Base-by-base conservation (phyloP, 2,113 vertebrate genomes). In the Fulmarus glacialis region DNA sequence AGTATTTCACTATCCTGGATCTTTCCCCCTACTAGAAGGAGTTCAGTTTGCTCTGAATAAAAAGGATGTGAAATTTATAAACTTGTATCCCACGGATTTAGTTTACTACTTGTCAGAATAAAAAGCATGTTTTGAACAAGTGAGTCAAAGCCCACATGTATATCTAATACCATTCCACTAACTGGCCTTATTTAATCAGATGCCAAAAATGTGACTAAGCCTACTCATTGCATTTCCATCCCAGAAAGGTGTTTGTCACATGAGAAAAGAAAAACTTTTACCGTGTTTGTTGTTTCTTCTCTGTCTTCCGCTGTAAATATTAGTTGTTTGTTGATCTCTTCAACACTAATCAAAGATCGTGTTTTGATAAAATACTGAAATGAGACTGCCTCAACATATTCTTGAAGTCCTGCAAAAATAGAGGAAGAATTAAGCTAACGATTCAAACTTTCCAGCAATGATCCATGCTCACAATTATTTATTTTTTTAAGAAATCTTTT, bases 301-400 rank as follows among this genome's bases (percentile, higher is more conserved):
- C 96, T 97, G 70, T 98, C 98, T 58, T 98, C 97, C 12, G 85
- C 98, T 95, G 98, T 97, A 98, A 99, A 99, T 91, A 99, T 97
- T 92, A 99, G 98, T 11, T 98, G 98, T 72, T 98, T 99, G 75
- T 99, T 99, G 97, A 99, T 99, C 96, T 99, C 99, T 90, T 99
- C 99, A 98, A 99, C 97, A 93, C 99, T 99, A 98, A 99, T 98
- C 42, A 99, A 98, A 78, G 98, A 98, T 71, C 99, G 98, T 42
- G 99, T 99, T 87, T 98, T 99, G 97, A 99, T 99, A 91, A 99
- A 99, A 97, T 99, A 99, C 90, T 99, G 99, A 96, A 99, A 99
- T 3, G 99, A 99, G 19, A 99, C 98, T 12, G 99, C 99, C 95
- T 99, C 99, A 93, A 99, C 99, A 8, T 99, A 99, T 91, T 99